Evolutionary conservation across 2,113 vertebrate genomes (phyloP).

Genomic region (Elachura formosa): DNA sequence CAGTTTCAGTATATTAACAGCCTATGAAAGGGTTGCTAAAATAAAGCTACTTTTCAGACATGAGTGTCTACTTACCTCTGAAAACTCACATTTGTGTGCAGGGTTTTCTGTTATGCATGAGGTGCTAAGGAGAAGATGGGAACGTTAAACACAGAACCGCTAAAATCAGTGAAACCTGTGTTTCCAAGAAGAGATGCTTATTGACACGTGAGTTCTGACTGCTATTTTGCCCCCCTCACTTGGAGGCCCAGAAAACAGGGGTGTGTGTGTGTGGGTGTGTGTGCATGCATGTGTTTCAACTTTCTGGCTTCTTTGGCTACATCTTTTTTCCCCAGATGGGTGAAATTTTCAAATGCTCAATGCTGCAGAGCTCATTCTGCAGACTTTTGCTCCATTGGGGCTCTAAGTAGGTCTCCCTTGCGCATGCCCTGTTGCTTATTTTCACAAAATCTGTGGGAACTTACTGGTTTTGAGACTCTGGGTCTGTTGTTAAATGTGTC

Average conservation of each 20-base stretch:
- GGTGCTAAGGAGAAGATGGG: not conserved
- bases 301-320: not conserved
- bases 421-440: not conserved
- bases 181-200: not conserved
- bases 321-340: not conserved
- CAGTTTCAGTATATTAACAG: not conserved
- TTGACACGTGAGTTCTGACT: not conserved
- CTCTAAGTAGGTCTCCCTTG: not conserved
- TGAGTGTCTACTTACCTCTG: not conserved
- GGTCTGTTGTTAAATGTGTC: not conserved
- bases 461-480: not conserved
- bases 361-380: accelerated
- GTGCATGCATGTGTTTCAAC: not conserved
- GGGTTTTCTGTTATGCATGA: not conserved
- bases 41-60: not conserved
- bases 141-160: not conserved
- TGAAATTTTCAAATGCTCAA: not conserved
- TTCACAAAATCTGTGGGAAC: not conserved
- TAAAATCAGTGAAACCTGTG: not conserved
- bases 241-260: not conserved
- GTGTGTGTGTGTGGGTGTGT: accelerated
- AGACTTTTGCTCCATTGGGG: not conserved
- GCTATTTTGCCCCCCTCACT: not conserved
- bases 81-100: not conserved
- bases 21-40: not conserved